Conservation (phyloP, 2,113 vertebrate genomes). For the Bothrops jararaca region DNA sequence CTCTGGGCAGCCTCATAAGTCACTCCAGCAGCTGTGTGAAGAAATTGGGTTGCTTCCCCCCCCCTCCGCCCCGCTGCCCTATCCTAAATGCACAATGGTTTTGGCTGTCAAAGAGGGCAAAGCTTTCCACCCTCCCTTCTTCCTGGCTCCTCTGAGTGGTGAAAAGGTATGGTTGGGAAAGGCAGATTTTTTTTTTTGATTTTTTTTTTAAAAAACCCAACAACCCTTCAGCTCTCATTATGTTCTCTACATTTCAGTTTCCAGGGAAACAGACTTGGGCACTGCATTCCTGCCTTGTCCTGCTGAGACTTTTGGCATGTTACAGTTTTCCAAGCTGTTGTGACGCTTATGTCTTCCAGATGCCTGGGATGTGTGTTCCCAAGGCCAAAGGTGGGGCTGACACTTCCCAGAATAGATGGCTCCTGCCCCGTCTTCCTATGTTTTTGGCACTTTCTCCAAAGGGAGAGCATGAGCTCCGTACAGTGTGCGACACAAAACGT, state of each 20-base stretch:
- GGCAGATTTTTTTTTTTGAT: constrained; percentile 5
- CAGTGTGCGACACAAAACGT: not conserved
- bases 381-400: constrained; percentile 54
- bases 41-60: not conserved
- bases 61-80: constrained; percentile 9
- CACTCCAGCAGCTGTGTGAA: constrained; percentile 47
- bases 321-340: constrained; percentile 57
- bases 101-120: not conserved
- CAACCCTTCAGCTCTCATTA: constrained; percentile 16
- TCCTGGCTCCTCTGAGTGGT: not conserved
- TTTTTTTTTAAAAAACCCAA: not conserved
- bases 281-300: constrained; percentile 53
- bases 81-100: constrained; percentile 46
- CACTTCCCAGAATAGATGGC: constrained; percentile 61
- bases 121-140: not conserved
- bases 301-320: constrained; percentile 53
- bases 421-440: not conserved
- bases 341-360: constrained; percentile 74
- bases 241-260: constrained; percentile 57
- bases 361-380: constrained; percentile 72
- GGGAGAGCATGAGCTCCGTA: accelerated
- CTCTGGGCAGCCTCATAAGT: constrained; percentile 14
- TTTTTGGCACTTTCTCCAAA: not conserved
- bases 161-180: constrained; percentile 11
- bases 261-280: constrained; percentile 61